Evolutionary conservation across 2,888 invertebrate genomes (phyloP), one percentile per base, ranked within the genome.

Genomic region (Cheilosia pagana): DNA sequence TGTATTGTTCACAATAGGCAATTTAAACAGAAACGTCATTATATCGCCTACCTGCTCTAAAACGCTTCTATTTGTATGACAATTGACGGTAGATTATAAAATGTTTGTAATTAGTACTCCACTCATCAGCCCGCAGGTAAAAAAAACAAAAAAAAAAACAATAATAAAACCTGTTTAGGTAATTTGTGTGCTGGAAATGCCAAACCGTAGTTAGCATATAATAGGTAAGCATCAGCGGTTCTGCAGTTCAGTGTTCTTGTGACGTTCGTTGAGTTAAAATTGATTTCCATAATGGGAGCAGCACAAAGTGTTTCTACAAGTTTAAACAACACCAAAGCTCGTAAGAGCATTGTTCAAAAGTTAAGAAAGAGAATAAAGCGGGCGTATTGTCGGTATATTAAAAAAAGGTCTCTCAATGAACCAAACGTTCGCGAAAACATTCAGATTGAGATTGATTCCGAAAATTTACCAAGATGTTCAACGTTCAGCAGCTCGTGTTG

Each of bases 401-500:
- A 63, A 3, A 52, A 23, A 4, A 60, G 60, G 16, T 21, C 52
- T 3, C 10, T 4, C n/a, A 12, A 23, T n/a, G 35, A 60, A 25
- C 25, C 25, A 14, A 43, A 60, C 3, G 1, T 14, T 5, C 1
- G 21, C 12, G 50, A 50, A 50, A 23, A 14, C 12, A 50, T 12
- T 23, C 43, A n/a, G 8, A 52, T 52, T n/a, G 10, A 35, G 23
- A 21, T 63, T 6, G 53, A 60, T n/a, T 14, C 55, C 3, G 8
- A 23, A n/a, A 19, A 6, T 8, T 50, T 77, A 41, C 53, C 60
- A 0, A 77, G 81, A 19, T 71, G 70, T 41, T 82, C 77, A 52
- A 71, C 81, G 8, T 77, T 77, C 12, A 28, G 4, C 35, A 39
- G 12, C 14, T 12, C 12, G 0, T 23, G 12, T 6, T 65, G 57